phyloP scores from a whole-genome alignment of 92 coral and sea anemone genomes.

The Meandrina meandrites region DNA sequence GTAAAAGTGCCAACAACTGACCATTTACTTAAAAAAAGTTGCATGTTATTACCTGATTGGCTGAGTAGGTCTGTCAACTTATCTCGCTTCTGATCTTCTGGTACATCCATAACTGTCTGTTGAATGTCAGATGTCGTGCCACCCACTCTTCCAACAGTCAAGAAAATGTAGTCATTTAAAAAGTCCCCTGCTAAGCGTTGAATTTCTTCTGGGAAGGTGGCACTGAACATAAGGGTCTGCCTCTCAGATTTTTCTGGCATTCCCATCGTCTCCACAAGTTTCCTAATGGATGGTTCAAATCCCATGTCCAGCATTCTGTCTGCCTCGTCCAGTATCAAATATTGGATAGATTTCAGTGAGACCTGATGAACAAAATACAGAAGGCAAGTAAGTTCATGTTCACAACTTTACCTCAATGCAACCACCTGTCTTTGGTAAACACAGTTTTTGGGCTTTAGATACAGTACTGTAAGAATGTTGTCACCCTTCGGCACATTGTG shows the following conservation, averaged over 20 bases:
- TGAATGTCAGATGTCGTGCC: slow-evolving; percentile 99
- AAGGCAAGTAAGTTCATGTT: neutral
- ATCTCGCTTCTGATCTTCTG: slow-evolving; percentile 92
- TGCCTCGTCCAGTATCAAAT: slow-evolving; percentile 94
- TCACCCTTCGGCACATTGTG: no score
- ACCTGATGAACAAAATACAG: slow-evolving; percentile 45
- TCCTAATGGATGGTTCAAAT: slow-evolving; percentile 81
- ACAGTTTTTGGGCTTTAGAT: no score
- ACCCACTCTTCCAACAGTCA: slow-evolving; percentile 98
- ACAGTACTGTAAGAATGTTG: no score
- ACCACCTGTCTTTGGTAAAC: no score
- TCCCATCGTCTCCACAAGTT: slow-evolving; percentile 73
- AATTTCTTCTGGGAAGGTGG: slow-evolving; percentile 95
- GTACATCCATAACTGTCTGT: slow-evolving; percentile 83
- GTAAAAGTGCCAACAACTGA: no score
- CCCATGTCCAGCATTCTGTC: slow-evolving; percentile 99
- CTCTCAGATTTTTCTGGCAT: slow-evolving; percentile 87
- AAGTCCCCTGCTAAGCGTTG: slow-evolving; percentile 93
- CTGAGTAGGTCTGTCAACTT: slow-evolving; percentile 85
- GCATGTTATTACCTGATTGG: slow-evolving; percentile 70
- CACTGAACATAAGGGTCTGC: slow-evolving; percentile 97
- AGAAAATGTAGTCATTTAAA: slow-evolving; percentile 88
- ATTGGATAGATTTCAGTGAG: slow-evolving; percentile 63
- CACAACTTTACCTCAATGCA: neutral
- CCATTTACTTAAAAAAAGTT: no score